phyloP scores from a whole-genome alignment of 1,140 invertebrate genomes.

The Dendroctonus ponderosae region DNA sequence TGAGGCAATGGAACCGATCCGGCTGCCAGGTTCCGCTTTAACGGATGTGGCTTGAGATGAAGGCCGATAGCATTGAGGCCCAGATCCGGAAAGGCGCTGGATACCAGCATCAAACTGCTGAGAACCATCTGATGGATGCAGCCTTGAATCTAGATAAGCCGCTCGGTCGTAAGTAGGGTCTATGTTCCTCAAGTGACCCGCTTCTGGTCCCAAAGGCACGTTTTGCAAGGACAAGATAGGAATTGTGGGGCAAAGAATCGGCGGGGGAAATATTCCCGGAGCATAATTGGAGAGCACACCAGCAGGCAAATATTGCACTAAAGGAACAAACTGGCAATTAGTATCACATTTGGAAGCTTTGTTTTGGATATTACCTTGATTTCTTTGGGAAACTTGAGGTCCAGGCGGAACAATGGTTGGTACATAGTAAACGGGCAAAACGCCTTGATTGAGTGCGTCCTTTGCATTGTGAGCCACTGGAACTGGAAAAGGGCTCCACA shows the following conservation, averaged over 20 bases:
- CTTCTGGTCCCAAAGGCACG: no score
- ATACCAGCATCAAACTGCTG: not conserved
- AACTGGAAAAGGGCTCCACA: constrained; percentile 63
- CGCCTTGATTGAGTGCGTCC: constrained; percentile 35
- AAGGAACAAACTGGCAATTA: constrained; percentile 5
- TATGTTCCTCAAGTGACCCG: no score
- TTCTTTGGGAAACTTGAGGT: constrained; percentile 20
- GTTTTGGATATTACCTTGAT: constrained; percentile 37
- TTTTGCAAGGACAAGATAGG: constrained; percentile 46
- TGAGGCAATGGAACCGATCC: constrained; percentile 53
- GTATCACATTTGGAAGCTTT: not conserved
- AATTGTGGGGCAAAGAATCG: constrained; percentile 55
- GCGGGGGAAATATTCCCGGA: constrained; percentile 51
- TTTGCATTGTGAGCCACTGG: constrained; percentile 51
- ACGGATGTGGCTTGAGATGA: constrained; percentile 61
- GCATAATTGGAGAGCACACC: constrained; percentile 55
- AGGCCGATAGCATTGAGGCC: constrained; percentile 50
- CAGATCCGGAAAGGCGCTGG: not conserved
- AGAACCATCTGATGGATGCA: no score
- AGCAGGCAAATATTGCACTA: constrained; percentile 57
- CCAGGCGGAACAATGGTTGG: constrained; percentile 45
- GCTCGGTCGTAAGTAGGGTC: no score
- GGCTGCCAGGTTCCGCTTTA: constrained; percentile 63
- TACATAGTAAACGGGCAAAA: constrained; percentile 63
- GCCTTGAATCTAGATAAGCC: no score